Conservation (phyloP, 2,888 invertebrate species). For the Syritta pipiens region DNA sequence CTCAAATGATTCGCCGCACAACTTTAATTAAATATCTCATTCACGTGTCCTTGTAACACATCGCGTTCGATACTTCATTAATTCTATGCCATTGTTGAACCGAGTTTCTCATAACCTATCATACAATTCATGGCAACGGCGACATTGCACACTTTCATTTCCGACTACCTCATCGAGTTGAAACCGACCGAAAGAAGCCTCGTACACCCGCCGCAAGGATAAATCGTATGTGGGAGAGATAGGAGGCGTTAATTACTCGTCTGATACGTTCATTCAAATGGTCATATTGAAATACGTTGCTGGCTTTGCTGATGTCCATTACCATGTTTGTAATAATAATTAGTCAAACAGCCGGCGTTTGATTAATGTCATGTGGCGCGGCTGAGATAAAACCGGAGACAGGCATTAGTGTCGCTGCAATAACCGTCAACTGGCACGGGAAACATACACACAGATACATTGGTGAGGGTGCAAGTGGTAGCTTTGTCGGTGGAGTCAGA, state of each 20-base stretch:
- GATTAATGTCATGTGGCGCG: slow-evolving; percentile 37
- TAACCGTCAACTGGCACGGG: slow-evolving; percentile 43
- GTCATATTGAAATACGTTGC: slow-evolving; percentile 30
- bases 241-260: slow-evolving; percentile 39
- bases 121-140: slow-evolving; percentile 11
- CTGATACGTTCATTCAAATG: slow-evolving; percentile 32
- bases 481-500: not conserved
- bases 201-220: slow-evolving; percentile 43
- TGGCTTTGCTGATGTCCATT: slow-evolving; percentile 51
- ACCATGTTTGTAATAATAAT: slow-evolving; percentile 60
- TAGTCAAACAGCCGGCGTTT: slow-evolving; percentile 39
- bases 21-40: not conserved
- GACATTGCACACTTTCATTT: slow-evolving; percentile 50
- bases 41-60: not conserved
- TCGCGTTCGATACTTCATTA: slow-evolving; percentile 21
- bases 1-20: not conserved
- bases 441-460: not conserved
- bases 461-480: not conserved
- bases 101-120: slow-evolving; percentile 24
- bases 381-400: slow-evolving; percentile 47
- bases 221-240: not conserved
- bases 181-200: slow-evolving; percentile 47
- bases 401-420: slow-evolving; percentile 48
- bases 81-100: slow-evolving; percentile 16
- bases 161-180: slow-evolving; percentile 52